Evolutionary conservation across 2,888 invertebrate genomes (phyloP), one percentile per base, ranked within the genome.

Genomic region (Apodemia zela): DNA sequence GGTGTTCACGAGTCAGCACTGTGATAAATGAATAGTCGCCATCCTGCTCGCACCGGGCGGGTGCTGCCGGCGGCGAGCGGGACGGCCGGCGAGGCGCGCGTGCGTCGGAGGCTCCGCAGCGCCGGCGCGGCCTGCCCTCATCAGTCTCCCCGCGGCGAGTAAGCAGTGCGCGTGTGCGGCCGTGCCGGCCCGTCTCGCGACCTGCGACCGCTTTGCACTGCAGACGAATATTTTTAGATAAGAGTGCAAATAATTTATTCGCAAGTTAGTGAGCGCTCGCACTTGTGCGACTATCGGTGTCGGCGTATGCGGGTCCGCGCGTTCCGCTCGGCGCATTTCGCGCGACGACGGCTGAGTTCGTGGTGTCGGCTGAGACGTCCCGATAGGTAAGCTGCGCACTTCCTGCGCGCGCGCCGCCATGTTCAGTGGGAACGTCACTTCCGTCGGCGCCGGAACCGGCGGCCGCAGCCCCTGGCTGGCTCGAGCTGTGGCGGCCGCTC

Each of bases 321-420:
- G 71, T 71, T 73, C 77, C 74, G 74, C 63, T 61, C 67, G 61
- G 13, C 38, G 57, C 64, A 58, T 61, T 77, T 75, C 68, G 71
- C 62, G 65, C 69, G 67, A 67, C 70, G 67, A 71, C 76, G 77
- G 74, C 74, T 76, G 79, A 77, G 77, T 78, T 71, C 73, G 75
- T 75, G 80, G 76, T 78, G 81, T 72, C 76, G 80, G 75, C 81
- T 80, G 79, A 87, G 85, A 85, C 85, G 84, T 89, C 88, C 88
- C 86, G 86, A 81, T 88, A 87, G 90, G 90, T 89, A 88, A 90
- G 91, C 90, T 90, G 90, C 90, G 90, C 90, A 90, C 88, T 90
- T 90, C 89, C 90, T 90, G 90, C 89, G 85, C 84, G 87, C 85
- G 82, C 87, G 89, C 88, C 89, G 89, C 89, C 90, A 89, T 89